Evolutionary conservation across 1,140 invertebrate genomes (phyloP), one percentile per base, ranked within the genome.

Genomic region (Bombus superbus): DNA sequence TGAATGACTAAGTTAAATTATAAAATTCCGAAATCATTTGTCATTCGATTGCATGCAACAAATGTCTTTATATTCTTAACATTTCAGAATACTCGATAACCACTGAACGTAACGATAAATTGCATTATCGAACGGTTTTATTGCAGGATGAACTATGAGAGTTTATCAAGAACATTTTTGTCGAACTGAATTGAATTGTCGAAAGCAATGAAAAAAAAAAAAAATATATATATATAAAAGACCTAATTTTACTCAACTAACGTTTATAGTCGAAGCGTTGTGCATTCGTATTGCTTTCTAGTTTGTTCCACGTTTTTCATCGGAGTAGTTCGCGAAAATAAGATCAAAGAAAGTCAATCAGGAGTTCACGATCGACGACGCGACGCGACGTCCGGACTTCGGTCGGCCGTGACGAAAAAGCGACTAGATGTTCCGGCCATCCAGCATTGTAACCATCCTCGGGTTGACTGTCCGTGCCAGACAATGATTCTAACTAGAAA

Each of bases 401-500:
- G 32, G 42, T 47, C 1, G 32, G 40, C 57, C 81, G 81, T 79
- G 75, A 69, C 47, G 28, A 80, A 79, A 69, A 79, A 44, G 2
- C 40, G 25, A 42, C 66, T 42, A 85, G 76, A 78, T 40, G 40
- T 62, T 40, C 59, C 35, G 38, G 59, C 59, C 28, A 81, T 81
- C 38, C 25, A 73, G 13, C 77, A 62, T 47, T 68, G 66, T 66
- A 35, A 80, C 44, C 71, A 75, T 86, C 79, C 13, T 13, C 44
- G n/a, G 59, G 71, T 81, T 42, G 79, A 81, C 59, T 79, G 66
- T n/a, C 75, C 62, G 22, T 28, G 8, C 64, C 74, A 35, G 75
- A 71, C 62, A 66, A 71, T 38, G 78, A 81, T 66, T 75, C 69
- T 18, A 62, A 38, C n/a, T 28, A 59, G 79, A 79, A 86, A 81